These are phyloP conservation scores for Cephus sareptanus DNA, from an alignment of 2,888 invertebrate species.

Conservation along the genomic window DNA sequence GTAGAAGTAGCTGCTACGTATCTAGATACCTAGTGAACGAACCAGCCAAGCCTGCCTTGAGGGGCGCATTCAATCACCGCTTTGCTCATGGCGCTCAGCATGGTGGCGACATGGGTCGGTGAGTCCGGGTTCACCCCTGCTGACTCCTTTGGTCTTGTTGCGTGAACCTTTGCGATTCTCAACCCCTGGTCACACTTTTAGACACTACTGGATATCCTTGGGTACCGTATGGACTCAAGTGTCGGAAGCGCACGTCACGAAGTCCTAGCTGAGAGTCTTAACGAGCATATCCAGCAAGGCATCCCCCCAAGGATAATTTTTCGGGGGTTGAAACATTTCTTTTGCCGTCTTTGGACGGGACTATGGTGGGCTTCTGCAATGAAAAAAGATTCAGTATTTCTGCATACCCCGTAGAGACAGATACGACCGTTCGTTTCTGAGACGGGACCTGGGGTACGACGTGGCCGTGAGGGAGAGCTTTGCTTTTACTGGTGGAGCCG, in stretches of 20 bases:
- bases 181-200: slow-evolving; percentile 1
- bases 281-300: neutral
- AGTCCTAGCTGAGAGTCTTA: neutral
- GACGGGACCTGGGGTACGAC: neutral
- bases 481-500: slow-evolving; percentile 17
- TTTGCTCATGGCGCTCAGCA: slow-evolving; percentile 6
- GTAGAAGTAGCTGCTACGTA: neutral
- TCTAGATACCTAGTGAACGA: neutral
- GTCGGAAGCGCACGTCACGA: neutral
- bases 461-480: neutral
- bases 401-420: neutral
- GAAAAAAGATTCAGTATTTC: neutral
- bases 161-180: slow-evolving; percentile 4
- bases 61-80: slow-evolving; percentile 24
- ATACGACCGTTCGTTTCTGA: neutral
- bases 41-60: neutral
- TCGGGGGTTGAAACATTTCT: neutral
- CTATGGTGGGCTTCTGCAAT: neutral
- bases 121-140: slow-evolving; percentile 18
- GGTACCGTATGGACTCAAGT: neutral
- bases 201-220: neutral
- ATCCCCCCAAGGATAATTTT: neutral
- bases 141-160: slow-evolving; percentile 10
- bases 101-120: slow-evolving; percentile 31
- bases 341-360: neutral